Evolutionary conservation across 2,113 vertebrate species (phyloP).

Genomic region (Anarrhichthys ocellatus): DNA sequence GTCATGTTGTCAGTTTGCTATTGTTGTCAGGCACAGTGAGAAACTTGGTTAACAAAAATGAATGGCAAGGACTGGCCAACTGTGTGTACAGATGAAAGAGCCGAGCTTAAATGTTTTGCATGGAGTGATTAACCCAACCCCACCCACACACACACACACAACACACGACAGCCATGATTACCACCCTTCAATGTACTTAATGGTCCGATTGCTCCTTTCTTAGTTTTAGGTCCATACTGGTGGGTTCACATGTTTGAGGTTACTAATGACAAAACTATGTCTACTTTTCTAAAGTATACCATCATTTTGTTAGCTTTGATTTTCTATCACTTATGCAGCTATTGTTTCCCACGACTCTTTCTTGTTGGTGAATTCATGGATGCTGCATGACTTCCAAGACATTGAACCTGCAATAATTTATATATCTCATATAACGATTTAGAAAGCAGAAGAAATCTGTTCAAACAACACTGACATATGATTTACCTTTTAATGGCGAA

Average conservation of each 20-base stretch:
- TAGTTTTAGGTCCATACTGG: neutral
- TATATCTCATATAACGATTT: neutral
- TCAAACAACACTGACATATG: neutral
- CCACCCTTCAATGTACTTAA: neutral
- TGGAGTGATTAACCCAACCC: conserved; percentile 69
- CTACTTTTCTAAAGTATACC: neutral
- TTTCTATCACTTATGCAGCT: neutral
- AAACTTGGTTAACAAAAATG: conserved; percentile 68
- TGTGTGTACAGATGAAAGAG: conserved; percentile 74
- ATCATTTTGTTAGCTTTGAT: neutral
- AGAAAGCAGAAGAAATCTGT: neutral
- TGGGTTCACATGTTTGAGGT: neutral
- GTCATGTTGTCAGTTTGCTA: conserved; percentile 69
- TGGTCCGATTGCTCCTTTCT: neutral
- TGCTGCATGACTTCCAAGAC: neutral
- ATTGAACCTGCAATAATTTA: neutral
- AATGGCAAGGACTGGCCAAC: conserved; percentile 71
- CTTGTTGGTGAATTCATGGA: neutral
- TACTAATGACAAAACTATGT: conserved; percentile 2
- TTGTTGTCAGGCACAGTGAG: conserved; percentile 64
- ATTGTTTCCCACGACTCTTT: neutral
- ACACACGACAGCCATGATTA: conserved; percentile 4
- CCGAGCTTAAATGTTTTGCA: conserved; percentile 68
- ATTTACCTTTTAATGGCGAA: neutral
- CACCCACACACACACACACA: neutral